Evolutionary conservation across 2,797 vertebrate genomes (phyloP), one percentile per base, ranked within the genome.

Genomic region (Epinephelus awoara): DNA sequence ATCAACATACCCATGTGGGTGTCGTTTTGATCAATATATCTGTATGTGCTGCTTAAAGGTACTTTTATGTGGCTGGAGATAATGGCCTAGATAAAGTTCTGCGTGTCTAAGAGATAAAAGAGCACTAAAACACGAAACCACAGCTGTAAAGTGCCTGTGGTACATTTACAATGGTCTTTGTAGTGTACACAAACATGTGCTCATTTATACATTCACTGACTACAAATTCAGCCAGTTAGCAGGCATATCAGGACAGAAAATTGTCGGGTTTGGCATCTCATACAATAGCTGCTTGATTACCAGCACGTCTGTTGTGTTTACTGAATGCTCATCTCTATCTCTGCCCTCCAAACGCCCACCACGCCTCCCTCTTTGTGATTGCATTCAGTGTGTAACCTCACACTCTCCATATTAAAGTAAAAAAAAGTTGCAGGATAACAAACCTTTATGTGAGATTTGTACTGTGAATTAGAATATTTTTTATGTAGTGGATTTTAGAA

Each of bases 201-300:
- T 79, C 19, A 58, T 76, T 78, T 19, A 46, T 42, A 65, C 49
- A 64, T 55, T 76, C 62, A 69, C 44, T 59, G 18, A 51, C 14
- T 18, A 14, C 27, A 61, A 54, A 85, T 77, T 80, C 21, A 70
- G 9, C 12, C 51, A 34, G 17, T 11, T 38, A 57, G 64, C 61
- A 15, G 25, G 18, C 19, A 67, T 42, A 74, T 80, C 40, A 38
- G 6, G 51, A 15, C 59, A 78, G 70, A 68, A 67, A 85, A 91
- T 76, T 79, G 67, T 49, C 25, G 25, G 68, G 62, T 85, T 75
- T 66, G 72, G 38, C 70, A 19, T 84, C 58, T 77, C 49, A 14
- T 58, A 92, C 88, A 94, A 93, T 86, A 71, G 83, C 75, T 58
- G 73, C 59, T 77, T 94, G 89, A 93, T 94, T 93, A 84, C 58